Evolutionary conservation across 2,797 vertebrate species (phyloP).

Genomic region (Pangasius macronema): DNA sequence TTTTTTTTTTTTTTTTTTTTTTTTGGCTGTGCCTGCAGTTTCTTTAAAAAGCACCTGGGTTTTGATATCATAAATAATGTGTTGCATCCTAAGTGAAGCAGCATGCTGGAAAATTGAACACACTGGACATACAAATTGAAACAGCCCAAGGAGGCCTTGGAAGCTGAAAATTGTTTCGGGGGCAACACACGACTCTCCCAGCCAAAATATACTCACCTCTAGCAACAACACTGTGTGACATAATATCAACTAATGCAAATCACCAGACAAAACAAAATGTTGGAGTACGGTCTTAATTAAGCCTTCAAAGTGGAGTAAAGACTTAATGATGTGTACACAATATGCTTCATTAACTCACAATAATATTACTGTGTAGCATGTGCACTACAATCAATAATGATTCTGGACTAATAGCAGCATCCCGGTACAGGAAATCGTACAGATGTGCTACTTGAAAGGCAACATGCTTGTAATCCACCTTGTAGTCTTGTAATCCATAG

Average conservation of each 20-base stretch:
- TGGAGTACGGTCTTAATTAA: background rate
- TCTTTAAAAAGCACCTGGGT: slow-evolving; percentile 40
- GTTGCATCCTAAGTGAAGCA: slow-evolving; percentile 29
- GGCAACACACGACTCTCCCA: background rate
- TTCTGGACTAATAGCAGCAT: background rate
- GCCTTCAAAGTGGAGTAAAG: slow-evolving; percentile 4
- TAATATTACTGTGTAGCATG: background rate
- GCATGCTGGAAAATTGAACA: slow-evolving; percentile 34
- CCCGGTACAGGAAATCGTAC: background rate
- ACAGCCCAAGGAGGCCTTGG: slow-evolving; percentile 5
- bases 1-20: background rate
- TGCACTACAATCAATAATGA: background rate
- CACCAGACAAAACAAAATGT: background rate
- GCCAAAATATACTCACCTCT: background rate
- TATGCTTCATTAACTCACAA: slow-evolving; percentile 1
- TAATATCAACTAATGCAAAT: background rate
- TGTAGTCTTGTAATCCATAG: slow-evolving; percentile 32
- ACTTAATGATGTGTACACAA: background rate
- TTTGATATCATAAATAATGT: slow-evolving; percentile 54
- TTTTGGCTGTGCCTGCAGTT: slow-evolving; percentile 37
- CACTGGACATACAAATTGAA: slow-evolving; percentile 49
- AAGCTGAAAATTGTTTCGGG: slow-evolving; percentile 22
- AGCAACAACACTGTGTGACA: background rate
- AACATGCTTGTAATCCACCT: slow-evolving; percentile 17
- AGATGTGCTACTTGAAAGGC: background rate